Evolutionary conservation across 2,888 invertebrate species (phyloP).

Genomic region (Hybos culiciformis): DNA sequence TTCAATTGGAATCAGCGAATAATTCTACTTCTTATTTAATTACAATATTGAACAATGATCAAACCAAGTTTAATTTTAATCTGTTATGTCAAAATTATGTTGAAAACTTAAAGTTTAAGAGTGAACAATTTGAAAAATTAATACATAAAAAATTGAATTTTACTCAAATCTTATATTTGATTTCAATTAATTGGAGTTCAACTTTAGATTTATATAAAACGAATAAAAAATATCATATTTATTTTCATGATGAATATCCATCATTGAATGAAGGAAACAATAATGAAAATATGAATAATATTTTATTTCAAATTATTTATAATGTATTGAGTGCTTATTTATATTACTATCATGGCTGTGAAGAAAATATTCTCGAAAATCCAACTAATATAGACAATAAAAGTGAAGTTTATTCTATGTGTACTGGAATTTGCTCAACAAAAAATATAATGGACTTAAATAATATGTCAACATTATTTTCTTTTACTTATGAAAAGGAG

Average conservation of each 20-base stretch:
- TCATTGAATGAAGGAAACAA: slow-evolving; percentile 17
- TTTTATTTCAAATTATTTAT: slow-evolving; percentile 10
- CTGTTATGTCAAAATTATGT: not conserved
- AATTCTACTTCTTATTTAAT: not conserved
- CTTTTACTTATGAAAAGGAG: too few species aligned
- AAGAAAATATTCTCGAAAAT: too few species aligned
- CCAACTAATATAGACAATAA: too few species aligned
- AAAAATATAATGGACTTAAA: too few species aligned
- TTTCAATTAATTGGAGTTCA: slow-evolving; percentile 31
- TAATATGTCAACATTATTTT: too few species aligned
- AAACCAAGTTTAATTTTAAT: too few species aligned
- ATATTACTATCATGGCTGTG: not conserved
- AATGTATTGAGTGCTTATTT: slow-evolving; percentile 3
- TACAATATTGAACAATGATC: not conserved
- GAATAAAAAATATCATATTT: slow-evolving; percentile 27
- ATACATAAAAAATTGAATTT: slow-evolving; percentile 17
- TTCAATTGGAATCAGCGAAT: slow-evolving; percentile 21
- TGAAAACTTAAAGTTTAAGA: not conserved
- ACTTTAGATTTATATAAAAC: slow-evolving; percentile 29
- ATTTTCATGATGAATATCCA: slow-evolving; percentile 27
- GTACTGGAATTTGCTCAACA: too few species aligned
- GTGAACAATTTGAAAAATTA: slow-evolving; percentile 1
- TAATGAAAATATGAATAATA: not conserved
- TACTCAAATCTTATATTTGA: slow-evolving; percentile 26
- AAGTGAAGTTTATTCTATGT: too few species aligned